Base-by-base conservation (phyloP, 2,888 invertebrate species). In the Acrobasis consociella region DNA sequence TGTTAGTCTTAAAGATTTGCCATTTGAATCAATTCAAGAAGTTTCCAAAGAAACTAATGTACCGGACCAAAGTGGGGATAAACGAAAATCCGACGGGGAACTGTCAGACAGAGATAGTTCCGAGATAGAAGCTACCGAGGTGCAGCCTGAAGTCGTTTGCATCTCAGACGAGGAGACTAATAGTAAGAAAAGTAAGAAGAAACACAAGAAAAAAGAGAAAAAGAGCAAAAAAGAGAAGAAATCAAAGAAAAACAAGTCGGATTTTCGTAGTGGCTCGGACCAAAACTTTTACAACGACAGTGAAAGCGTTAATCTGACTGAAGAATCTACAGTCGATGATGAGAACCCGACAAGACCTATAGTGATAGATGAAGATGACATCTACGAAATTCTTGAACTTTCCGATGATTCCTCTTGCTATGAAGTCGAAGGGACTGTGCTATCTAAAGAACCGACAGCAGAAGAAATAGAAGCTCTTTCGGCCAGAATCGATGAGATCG, bases 81-180 rank as follows among this genome's bases (percentile, higher is more conserved):
- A 68, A 62, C 60, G 65, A n/a, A 62, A 64, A 62, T 69, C 73
- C 31, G 77, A 77, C 13, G 76, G 73, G 31, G 75, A 85, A 17
- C 56, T 83, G 17, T 87, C 93, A 0, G 86, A 85, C 17, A 72
- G 77, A 62, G 82, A 80, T 53, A 91, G 85, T 67, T 86, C 89
- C 15, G 88, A 87, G 74, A 74, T 87, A 0, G 87, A 87, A 76
- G 83, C 82, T 0, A 67, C 81, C 0, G 86, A 87, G 5, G 49
- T 85, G 0, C 74, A 81, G 66, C 83, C 90, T 0, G 94, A 94
- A 81, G 89, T 94, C 0, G 87, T 94, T 3, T 92, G 91, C 22
- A 94, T 94, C 66, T 92, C 92, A 1, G 93, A 92, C 50, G 91
- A 92, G 2, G 90, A 91, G 49, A 67, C 56, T 1, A 65, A 67